Evolutionary conservation across 1,140 invertebrate genomes (phyloP).

Genomic region (Aphis gossypii): DNA sequence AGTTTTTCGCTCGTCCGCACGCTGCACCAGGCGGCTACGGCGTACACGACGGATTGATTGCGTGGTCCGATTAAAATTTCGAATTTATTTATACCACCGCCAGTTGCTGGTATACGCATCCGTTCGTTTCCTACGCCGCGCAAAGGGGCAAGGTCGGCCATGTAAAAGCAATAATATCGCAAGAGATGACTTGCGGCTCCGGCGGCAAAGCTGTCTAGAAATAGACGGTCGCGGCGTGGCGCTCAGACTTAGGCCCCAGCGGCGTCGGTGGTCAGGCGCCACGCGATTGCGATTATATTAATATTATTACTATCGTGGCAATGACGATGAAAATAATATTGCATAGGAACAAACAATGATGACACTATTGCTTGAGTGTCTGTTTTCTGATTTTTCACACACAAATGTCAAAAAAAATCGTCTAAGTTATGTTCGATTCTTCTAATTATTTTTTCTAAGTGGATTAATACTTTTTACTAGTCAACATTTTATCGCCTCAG

Average conservation of each 20-base stretch:
- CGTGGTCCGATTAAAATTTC: constrained; percentile 16
- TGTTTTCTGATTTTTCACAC: background rate
- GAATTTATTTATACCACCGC: constrained; percentile 12
- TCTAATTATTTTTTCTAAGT: background rate
- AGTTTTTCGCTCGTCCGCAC: background rate
- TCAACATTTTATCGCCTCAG: background rate
- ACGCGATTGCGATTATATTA: constrained; percentile 42
- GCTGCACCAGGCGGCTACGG: background rate
- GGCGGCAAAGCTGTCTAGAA: constrained; percentile 41
- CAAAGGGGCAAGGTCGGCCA: constrained; percentile 32
- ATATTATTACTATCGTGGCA: background rate
- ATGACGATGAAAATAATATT: constrained; percentile 1
- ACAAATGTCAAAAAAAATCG: background rate
- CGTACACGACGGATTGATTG: background rate
- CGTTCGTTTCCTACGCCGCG: background rate
- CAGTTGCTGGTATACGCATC: background rate
- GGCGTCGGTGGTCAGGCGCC: constrained; percentile 41
- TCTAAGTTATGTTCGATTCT: background rate
- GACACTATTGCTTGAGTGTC: background rate
- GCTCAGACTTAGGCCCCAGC: constrained; percentile 1
- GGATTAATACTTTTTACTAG: background rate
- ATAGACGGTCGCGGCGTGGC: constrained; percentile 4
- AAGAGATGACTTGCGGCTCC: constrained; percentile 14
- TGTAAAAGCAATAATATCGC: constrained; percentile 20
- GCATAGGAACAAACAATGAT: background rate